These are phyloP conservation scores for Thalpophila matura DNA, from an alignment of 2,888 invertebrate genomes.

Conservation along the genomic window DNA sequence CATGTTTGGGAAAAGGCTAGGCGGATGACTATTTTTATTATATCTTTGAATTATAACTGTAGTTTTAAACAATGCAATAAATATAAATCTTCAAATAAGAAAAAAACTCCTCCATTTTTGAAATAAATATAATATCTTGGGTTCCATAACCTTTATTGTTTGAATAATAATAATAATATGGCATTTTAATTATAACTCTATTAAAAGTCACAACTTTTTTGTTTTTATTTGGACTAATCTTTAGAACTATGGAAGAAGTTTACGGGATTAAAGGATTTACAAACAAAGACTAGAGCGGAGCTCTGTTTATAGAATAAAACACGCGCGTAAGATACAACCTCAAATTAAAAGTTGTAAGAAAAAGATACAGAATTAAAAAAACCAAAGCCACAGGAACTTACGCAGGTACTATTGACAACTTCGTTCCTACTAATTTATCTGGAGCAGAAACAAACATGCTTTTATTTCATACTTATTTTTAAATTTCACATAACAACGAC, in stretches of 20 bases:
- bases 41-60: no score
- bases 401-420: no score
- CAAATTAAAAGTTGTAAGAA: neutral
- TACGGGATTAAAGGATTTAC: slow-evolving; percentile 34
- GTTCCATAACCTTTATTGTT: slow-evolving; percentile 9
- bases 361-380: no score
- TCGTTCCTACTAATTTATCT: no score
- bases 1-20: no score
- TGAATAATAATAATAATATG: slow-evolving; percentile 17
- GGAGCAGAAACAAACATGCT: no score
- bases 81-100: neutral
- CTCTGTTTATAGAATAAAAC: slow-evolving; percentile 8
- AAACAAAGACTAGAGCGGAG: slow-evolving; percentile 4
- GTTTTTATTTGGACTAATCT: slow-evolving; percentile 42
- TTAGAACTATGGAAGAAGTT: slow-evolving; percentile 32
- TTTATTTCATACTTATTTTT: neutral
- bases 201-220: slow-evolving; percentile 37
- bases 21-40: no score
- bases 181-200: slow-evolving; percentile 47
- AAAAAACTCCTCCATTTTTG: neutral
- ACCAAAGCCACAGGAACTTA: no score
- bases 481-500: neutral
- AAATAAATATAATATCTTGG: neutral
- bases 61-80: no score
- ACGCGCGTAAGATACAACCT: neutral